Evolutionary conservation across 2,888 invertebrate species (phyloP).

Genomic region (Spilarctia lutea): DNA sequence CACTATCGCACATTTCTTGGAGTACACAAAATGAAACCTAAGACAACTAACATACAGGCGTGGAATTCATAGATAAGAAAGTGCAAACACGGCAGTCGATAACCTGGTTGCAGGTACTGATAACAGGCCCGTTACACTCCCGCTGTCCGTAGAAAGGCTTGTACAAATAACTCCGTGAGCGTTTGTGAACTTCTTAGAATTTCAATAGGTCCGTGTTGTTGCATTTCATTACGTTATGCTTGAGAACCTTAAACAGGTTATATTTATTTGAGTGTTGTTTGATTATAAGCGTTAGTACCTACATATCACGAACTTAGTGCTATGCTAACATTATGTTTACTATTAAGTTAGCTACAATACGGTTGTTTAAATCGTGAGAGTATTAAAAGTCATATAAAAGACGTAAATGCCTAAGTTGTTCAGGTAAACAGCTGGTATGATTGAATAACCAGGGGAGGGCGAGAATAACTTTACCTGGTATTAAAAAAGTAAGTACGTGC

Average conservation of each 20-base stretch:
- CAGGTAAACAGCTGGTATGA: conserved; percentile 4
- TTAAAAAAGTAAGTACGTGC: conserved; percentile 23
- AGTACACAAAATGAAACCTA: conserved; percentile 60
- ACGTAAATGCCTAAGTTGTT: not conserved
- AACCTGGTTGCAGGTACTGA: conserved; percentile 80
- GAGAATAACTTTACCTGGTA: conserved; percentile 2
- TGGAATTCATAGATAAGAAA: conserved; percentile 77
- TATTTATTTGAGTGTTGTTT: conserved; percentile 29
- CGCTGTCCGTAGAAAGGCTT: conserved; percentile 58
- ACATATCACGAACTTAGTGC: not conserved
- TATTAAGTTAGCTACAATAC: not conserved
- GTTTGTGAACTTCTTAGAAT: conserved; percentile 51
- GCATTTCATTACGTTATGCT: conserved; percentile 44
- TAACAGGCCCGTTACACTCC: conserved; percentile 65
- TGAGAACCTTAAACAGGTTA: conserved; percentile 56
- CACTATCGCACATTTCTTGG: conserved; percentile 66
- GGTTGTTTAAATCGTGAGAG: not conserved
- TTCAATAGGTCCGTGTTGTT: conserved; percentile 43
- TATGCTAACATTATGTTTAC: not conserved
- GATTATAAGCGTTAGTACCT: not conserved
- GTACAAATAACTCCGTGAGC: conserved; percentile 47
- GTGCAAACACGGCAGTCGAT: conserved; percentile 80
- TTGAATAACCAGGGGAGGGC: not conserved
- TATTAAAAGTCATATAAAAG: not conserved
- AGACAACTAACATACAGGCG: conserved; percentile 71